These are phyloP conservation scores for Cossypha dichroa DNA, from an alignment of 2,797 vertebrate genomes.

Conservation along the genomic window DNA sequence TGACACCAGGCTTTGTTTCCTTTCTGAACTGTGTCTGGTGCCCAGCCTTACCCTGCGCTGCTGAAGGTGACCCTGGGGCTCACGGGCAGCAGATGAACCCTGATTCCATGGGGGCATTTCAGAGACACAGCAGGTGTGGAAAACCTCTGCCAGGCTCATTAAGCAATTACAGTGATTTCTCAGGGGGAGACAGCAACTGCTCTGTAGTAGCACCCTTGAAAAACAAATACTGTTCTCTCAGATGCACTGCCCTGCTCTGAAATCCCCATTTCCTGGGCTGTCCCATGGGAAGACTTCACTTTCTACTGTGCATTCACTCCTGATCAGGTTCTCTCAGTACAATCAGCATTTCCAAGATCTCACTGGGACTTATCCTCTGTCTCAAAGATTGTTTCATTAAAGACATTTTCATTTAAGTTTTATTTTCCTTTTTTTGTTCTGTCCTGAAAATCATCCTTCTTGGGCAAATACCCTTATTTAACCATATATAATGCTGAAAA, in stretches of 20 bases:
- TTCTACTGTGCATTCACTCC: background rate
- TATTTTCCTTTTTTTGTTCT: background rate
- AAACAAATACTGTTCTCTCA: background rate
- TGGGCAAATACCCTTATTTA: background rate
- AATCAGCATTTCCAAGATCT: background rate
- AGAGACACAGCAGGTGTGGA: background rate
- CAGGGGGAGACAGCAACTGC: background rate
- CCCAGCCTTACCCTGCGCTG: background rate
- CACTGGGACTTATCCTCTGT: background rate
- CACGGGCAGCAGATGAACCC: background rate
- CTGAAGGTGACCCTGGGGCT: background rate
- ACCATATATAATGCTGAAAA: background rate
- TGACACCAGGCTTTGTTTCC: background rate
- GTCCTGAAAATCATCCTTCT: background rate
- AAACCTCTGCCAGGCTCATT: background rate
- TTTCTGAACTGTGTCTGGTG: background rate
- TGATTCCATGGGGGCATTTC: background rate
- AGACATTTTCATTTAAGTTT: background rate
- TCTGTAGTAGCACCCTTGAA: background rate
- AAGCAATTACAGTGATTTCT: background rate
- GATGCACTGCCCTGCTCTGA: background rate
- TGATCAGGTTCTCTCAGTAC: background rate
- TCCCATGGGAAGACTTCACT: background rate
- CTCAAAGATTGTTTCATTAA: background rate
- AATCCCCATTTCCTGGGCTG: background rate